A percentile compares a stretch with the other conserved stretches of the same genome.
These are phyloP conservation scores for Illadopsis cleaveri DNA, from an alignment of 2,113 vertebrate species.

Conservation along the genomic window DNA sequence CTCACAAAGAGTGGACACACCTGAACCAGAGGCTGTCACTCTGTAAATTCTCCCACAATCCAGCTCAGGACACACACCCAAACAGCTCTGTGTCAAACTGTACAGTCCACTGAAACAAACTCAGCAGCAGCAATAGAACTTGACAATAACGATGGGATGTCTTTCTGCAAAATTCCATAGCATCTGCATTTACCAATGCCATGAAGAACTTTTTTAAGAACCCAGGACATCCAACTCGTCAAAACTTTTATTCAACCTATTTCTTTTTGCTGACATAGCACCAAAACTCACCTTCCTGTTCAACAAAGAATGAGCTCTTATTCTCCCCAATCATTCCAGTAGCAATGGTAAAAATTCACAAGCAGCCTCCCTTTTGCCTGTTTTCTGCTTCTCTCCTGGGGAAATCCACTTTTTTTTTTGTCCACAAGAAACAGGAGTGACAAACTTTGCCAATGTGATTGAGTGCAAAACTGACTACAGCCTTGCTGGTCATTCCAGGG, in stretches of 20 bases:
- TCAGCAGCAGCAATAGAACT: neutral
- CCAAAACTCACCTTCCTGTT: neutral
- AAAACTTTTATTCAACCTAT: neutral
- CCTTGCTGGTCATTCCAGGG: neutral
- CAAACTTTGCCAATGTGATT: neutral
- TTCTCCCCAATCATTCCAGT: neutral
- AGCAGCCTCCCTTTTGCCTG: neutral
- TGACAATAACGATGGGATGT: neutral
- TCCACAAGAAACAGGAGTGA: neutral
- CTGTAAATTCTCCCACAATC: neutral
- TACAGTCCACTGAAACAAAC: neutral
- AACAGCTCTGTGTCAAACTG: neutral
- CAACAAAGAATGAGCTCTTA: neutral
- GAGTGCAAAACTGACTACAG: neutral
- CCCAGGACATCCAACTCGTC: neutral
- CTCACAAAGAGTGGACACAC: neutral
- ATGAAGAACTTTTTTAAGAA: neutral
- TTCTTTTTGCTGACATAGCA: neutral
- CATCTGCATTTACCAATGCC: neutral
- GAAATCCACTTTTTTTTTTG: neutral
- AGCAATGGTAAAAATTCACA: neutral
- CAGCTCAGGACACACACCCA: neutral
- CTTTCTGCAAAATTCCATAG: neutral
- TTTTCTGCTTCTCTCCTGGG: neutral
- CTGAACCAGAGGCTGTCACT: neutral